phyloP scores from a whole-genome alignment of 2,888 invertebrate species.

The Girardia tigrina region DNA sequence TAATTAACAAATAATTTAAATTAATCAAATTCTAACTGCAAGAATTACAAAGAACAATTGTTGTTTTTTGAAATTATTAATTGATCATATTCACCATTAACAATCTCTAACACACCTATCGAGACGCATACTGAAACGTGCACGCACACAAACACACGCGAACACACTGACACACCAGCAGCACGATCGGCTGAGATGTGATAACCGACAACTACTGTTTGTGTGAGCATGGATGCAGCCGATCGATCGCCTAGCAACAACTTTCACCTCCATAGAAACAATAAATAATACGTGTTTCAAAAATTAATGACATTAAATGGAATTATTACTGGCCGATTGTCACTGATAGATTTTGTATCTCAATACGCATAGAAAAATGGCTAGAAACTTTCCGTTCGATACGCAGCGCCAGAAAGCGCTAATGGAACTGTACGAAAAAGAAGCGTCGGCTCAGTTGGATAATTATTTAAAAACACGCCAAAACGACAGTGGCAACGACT shows the following conservation, averaged over 20 bases:
- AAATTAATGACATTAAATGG: not conserved
- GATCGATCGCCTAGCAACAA: not conserved
- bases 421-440: slow-evolving; percentile 34
- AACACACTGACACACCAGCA: too few species aligned
- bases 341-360: not conserved
- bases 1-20: too few species aligned
- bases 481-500: not conserved
- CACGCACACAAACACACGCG: too few species aligned
- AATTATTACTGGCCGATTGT: not conserved
- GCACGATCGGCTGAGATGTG: too few species aligned
- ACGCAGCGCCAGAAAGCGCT: slow-evolving; percentile 31
- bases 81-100: too few species aligned
- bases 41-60: too few species aligned
- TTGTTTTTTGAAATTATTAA: too few species aligned
- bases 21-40: too few species aligned
- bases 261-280: not conserved
- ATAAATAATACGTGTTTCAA: not conserved
- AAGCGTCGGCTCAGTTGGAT: slow-evolving; percentile 30
- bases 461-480: slow-evolving; percentile 31
- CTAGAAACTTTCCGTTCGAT: slow-evolving; percentile 33
- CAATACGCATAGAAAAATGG: slow-evolving; percentile 24
- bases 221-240: too few species aligned
- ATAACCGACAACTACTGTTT: too few species aligned
- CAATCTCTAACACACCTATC: too few species aligned
- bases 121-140: too few species aligned